Percentiles rank a stretch among this genome's conserved stretches.
Conservation (phyloP, 2,888 invertebrate species). For the Protonemura montana region DNA sequence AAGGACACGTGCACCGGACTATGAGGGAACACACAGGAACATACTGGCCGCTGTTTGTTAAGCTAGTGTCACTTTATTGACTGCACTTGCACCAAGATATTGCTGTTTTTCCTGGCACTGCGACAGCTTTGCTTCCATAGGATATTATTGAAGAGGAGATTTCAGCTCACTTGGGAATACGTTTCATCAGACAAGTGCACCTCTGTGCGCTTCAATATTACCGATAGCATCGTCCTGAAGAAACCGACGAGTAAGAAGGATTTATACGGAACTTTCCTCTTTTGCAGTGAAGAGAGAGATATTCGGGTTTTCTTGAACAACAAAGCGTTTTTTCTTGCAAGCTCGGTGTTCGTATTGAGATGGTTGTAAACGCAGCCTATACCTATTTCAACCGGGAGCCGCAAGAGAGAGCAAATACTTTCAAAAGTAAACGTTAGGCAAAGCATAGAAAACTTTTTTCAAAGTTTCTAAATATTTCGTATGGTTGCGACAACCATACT, state of each 20-base stretch:
- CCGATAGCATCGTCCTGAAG: neutral
- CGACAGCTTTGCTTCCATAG: neutral
- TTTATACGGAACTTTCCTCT: neutral
- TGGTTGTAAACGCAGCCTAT: neutral
- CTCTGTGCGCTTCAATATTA: neutral
- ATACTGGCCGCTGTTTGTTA: neutral
- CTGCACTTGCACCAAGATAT: neutral
- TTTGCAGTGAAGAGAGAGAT: neutral
- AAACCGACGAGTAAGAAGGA: neutral
- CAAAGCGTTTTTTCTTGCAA: neutral
- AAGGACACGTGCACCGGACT: neutral
- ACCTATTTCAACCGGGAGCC: neutral
- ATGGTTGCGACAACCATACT: neutral
- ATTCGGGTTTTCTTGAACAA: neutral
- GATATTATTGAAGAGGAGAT: neutral
- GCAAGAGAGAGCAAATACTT: neutral
- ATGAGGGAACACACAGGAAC: neutral
- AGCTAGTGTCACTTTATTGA: neutral
- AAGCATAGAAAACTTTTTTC: neutral
- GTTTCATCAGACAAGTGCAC: neutral
- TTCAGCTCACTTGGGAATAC: neutral
- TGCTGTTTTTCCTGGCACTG: neutral
- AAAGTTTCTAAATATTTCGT: slow-evolving; percentile 12
- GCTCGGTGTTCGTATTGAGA: neutral
- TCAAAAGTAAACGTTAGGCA: neutral